Evolutionary conservation across 2,888 invertebrate species (phyloP), one percentile per base, ranked within the genome.

Genomic region (Eupithecia centaureata): DNA sequence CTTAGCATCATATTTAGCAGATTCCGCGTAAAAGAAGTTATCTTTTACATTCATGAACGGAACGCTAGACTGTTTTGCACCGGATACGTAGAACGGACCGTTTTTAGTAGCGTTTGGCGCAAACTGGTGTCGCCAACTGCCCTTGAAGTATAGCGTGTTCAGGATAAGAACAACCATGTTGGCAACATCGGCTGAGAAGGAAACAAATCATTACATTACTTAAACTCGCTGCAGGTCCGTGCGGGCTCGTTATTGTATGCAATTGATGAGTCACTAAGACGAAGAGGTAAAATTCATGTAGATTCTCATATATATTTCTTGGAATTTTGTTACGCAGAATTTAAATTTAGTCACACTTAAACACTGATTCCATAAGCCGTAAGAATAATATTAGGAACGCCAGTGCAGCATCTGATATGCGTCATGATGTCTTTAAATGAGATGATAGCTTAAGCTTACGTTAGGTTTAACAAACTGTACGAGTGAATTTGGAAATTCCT

Each of bases 101-200:
- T 84, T 73, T 64, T 86, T 90, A 0, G 96, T 97, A 0, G 89
- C 87, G 68, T 95, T 94, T 22, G 94, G 92, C 0, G 94, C 89
- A 81, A 97, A 97, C 77, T 94, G 95, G 70, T 95, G 93, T 0
- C 94, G 91, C 98, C 98, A 98, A 0, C 94, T 90, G 0, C 97
- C 97, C 82, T 97, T 96, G 92, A 97, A 97, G 88, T 95, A 97
- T 33, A 98, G 88, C 0, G 96, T 96, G 86, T 96, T 97, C 33
- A 96, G 91, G 51, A 97, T 86, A 54, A 97, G 77, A 83, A 97
- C 93, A 2, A 95, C 92, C 25, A 95, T 94, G 61, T 94, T 92
- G 30, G 93, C 80, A 0, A 96, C 80, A 69, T 95, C 95, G 79
- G 94, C 95, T 95, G 84, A 47, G 87, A 81, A 67, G 1, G 25